Evolutionary conservation across 2,888 invertebrate species (phyloP).

Genomic region (Drosophila paramelanica): DNA sequence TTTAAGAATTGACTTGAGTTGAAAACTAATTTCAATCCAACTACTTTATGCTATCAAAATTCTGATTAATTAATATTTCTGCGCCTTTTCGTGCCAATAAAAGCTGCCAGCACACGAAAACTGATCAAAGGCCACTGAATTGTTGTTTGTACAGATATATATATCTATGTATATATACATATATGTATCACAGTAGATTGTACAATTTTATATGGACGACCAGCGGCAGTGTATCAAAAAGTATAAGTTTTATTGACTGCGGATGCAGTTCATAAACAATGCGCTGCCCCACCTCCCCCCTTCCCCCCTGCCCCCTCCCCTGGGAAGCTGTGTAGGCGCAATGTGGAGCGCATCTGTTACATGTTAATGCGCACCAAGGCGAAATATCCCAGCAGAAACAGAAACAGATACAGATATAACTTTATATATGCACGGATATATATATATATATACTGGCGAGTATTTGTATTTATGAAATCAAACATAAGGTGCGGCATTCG

Average conservation of each 20-base stretch:
- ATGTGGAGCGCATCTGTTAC: slow-evolving; percentile 82
- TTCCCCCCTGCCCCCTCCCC: no score
- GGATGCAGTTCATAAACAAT: slow-evolving; percentile 81
- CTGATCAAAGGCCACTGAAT: slow-evolving; percentile 60
- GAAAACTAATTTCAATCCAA: neutral
- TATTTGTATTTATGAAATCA: slow-evolving; percentile 77
- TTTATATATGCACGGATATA: slow-evolving; percentile 10
- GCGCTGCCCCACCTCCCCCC: slow-evolving; percentile 29
- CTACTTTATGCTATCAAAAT: neutral
- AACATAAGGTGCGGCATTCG: slow-evolving; percentile 70
- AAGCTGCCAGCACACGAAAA: slow-evolving; percentile 20
- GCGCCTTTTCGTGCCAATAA: slow-evolving; percentile 9
- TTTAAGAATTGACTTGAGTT: no score
- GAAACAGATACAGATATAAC: slow-evolving; percentile 25
- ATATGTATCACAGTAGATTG: slow-evolving; percentile 36
- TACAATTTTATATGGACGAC: slow-evolving; percentile 16
- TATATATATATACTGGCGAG: slow-evolving; percentile 19
- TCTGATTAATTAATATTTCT: slow-evolving; percentile 15
- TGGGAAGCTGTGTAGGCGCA: slow-evolving; percentile 56
- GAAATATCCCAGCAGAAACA: slow-evolving; percentile 52
- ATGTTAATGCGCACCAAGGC: slow-evolving; percentile 72
- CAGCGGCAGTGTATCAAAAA: slow-evolving; percentile 67
- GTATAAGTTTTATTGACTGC: slow-evolving; percentile 79
- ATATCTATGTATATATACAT: slow-evolving; percentile 9
- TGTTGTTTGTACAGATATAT: slow-evolving; percentile 28